phyloP scores from a whole-genome alignment of 2,113 vertebrate genomes.

The Oceanodroma tethys region DNA sequence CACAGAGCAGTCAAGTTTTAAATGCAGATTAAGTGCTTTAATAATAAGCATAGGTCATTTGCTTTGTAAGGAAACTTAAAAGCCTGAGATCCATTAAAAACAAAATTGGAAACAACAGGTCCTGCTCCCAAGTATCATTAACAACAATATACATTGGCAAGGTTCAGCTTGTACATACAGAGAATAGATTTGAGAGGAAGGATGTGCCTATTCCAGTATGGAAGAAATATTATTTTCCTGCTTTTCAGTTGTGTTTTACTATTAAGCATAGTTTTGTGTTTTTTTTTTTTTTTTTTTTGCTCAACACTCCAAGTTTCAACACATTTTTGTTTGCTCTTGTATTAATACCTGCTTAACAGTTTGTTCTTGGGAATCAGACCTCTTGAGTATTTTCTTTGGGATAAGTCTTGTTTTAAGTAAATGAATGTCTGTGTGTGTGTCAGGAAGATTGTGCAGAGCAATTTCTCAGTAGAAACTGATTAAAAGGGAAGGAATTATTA shows the following conservation, averaged over 20 bases:
- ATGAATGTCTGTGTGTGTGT: background rate
- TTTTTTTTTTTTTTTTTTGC: background rate
- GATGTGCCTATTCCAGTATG: background rate
- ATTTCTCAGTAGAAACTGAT: background rate
- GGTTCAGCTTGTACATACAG: background rate
- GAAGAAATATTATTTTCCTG: background rate
- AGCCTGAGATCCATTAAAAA: background rate
- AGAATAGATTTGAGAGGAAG: background rate
- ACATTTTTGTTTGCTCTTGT: background rate
- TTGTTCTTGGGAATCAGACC: background rate
- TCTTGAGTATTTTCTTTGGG: background rate
- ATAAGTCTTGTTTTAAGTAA: background rate
- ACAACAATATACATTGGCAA: background rate
- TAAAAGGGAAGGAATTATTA: background rate
- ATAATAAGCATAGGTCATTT: background rate
- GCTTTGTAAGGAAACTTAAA: background rate
- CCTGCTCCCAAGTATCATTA: background rate
- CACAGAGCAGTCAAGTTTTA: background rate
- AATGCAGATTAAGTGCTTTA: background rate
- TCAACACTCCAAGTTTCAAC: background rate
- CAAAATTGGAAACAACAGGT: background rate
- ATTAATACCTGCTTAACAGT: background rate
- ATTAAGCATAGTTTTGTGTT: background rate
- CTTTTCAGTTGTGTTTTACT: background rate
- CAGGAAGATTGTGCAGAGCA: background rate